Conservation (phyloP, 2,888 invertebrate genomes). For the Philopedon plagiatum region DNA sequence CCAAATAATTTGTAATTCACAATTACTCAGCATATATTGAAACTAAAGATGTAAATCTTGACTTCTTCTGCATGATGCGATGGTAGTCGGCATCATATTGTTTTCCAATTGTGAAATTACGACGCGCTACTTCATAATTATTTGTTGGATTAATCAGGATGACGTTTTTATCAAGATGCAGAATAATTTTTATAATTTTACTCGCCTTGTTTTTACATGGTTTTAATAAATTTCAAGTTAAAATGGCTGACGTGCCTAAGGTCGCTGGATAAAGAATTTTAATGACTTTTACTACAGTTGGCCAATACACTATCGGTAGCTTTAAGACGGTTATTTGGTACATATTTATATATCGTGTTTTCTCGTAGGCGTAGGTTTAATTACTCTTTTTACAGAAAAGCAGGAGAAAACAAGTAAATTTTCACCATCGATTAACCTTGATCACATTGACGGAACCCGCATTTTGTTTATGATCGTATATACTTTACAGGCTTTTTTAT, state of each 20-base stretch:
- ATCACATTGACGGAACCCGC: too few relatives aligned
- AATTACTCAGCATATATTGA: background rate
- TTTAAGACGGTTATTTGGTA: background rate
- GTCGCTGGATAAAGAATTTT: slow-evolving; percentile 6
- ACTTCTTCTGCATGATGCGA: background rate
- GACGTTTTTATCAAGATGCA: slow-evolving; percentile 24
- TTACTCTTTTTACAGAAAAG: too few relatives aligned
- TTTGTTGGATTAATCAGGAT: slow-evolving; percentile 33
- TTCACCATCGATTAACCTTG: too few relatives aligned
- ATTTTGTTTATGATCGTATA: too few relatives aligned
- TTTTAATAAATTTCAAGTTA: slow-evolving; percentile 1
- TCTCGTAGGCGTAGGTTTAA: too few relatives aligned
- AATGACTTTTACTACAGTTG: slow-evolving; percentile 6
- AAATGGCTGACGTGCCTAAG: background rate
- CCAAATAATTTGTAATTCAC: background rate
- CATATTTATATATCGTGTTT: too few relatives aligned
- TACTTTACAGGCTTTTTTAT: too few relatives aligned
- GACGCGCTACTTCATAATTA: slow-evolving; percentile 31
- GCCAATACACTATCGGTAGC: background rate
- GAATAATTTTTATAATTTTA: slow-evolving; percentile 12
- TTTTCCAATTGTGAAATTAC: slow-evolving; percentile 25
- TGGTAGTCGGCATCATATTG: slow-evolving; percentile 16
- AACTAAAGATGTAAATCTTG: slow-evolving; percentile 22
- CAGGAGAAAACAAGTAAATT: too few relatives aligned
- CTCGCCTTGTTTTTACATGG: slow-evolving; percentile 24